phyloP scores from a whole-genome alignment of 2,797 vertebrate genomes.

The Tenualosa ilisha region DNA sequence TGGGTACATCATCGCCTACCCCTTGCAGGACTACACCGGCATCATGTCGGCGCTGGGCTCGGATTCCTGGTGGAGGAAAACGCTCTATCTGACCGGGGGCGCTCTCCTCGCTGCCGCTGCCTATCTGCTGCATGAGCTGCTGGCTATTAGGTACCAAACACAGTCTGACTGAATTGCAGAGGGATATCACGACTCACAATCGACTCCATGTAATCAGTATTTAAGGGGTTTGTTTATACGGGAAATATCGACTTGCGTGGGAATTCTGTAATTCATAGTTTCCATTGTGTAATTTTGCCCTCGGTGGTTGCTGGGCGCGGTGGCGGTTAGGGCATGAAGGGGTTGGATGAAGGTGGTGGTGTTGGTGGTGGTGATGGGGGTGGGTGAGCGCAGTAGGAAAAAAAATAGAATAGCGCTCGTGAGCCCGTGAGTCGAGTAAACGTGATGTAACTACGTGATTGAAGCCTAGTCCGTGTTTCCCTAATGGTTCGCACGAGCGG shows the following conservation, averaged over 20 bases:
- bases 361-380: slow-evolving; percentile 55
- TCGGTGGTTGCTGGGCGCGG: background rate
- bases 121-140: slow-evolving; percentile 93
- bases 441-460: slow-evolving; percentile 61
- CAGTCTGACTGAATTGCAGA: slow-evolving; percentile 37
- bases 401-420: slow-evolving; percentile 58
- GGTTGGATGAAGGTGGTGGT: slow-evolving; percentile 52
- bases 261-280: background rate
- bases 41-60: slow-evolving; percentile 93
- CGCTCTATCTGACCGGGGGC: slow-evolving; percentile 94
- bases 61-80: slow-evolving; percentile 98
- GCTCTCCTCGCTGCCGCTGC: slow-evolving; percentile 96
- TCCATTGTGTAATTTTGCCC: slow-evolving; percentile 17
- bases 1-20: slow-evolving; percentile 89
- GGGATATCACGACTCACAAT: background rate
- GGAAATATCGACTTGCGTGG: background rate
- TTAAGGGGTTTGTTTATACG: background rate
- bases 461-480: slow-evolving; percentile 33
- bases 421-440: slow-evolving; percentile 53
- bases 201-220: background rate
- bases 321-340: slow-evolving; percentile 32
- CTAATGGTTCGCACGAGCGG: background rate
- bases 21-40: slow-evolving; percentile 88
- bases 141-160: slow-evolving; percentile 85
- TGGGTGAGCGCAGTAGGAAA: slow-evolving; percentile 42